phyloP scores from a whole-genome alignment of 2,113 vertebrate genomes.

The Cyphomyrus discorhynchus region DNA sequence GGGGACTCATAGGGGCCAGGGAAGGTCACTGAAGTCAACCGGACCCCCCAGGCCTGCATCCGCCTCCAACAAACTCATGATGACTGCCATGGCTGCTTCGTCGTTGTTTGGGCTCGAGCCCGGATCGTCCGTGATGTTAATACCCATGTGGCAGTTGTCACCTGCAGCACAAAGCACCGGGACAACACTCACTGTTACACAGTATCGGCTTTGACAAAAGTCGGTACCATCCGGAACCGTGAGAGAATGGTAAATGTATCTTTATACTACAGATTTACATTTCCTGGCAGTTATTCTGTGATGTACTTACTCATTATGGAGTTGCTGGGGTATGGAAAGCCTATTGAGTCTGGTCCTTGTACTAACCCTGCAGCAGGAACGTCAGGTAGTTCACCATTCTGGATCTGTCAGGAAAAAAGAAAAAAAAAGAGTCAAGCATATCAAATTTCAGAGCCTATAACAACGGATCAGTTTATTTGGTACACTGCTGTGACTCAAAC shows the following conservation, averaged over 20 bases:
- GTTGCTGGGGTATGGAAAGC: constrained; percentile 88
- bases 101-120: constrained; percentile 95
- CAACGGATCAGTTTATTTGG: neutral
- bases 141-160: constrained; percentile 86
- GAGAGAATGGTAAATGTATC: neutral
- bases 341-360: constrained; percentile 81
- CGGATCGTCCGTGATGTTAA: constrained; percentile 91
- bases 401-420: constrained; percentile 60
- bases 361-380: constrained; percentile 74
- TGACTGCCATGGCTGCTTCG: constrained; percentile 96
- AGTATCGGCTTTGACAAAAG: neutral
- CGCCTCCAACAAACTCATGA: constrained; percentile 97
- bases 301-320: constrained; percentile 84
- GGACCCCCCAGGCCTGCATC: constrained; percentile 95
- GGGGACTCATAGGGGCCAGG: constrained; percentile 86
- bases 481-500: neutral
- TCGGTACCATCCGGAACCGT: neutral
- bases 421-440: neutral
- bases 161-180: constrained; percentile 53
- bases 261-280: neutral
- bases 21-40: constrained; percentile 96
- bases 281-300: neutral
- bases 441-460: neutral
- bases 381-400: constrained; percentile 88
- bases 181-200: neutral